phyloP scores from a whole-genome alignment of 2,888 invertebrate genomes.

The Parnassius glacialis region DNA sequence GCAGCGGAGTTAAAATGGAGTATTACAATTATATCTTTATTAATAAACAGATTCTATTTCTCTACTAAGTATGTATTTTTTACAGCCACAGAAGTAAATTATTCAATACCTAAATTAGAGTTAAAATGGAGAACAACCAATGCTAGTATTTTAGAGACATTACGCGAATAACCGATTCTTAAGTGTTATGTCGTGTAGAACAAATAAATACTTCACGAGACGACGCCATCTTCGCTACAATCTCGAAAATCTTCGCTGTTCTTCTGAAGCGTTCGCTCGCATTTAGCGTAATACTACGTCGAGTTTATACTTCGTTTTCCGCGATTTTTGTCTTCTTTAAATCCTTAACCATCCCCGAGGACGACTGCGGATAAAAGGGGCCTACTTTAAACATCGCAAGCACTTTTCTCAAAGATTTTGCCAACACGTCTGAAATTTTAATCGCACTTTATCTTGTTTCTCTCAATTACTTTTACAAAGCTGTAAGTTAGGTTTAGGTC shows the following conservation, averaged over 20 bases:
- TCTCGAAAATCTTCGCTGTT: conserved; percentile 51
- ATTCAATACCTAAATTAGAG: background rate
- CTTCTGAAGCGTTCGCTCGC: conserved; percentile 36
- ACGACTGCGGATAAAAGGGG: conserved; percentile 54
- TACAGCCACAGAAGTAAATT: too few relatives aligned
- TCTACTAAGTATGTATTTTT: too few relatives aligned
- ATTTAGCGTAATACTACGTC: conserved; percentile 38
- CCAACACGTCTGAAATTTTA: conserved; percentile 58
- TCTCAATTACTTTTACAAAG: conserved; percentile 36
- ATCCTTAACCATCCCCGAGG: conserved; percentile 62
- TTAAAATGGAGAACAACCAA: background rate
- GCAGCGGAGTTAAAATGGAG: too few relatives aligned
- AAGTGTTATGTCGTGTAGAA: conserved; percentile 23
- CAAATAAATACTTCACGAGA: conserved; percentile 49
- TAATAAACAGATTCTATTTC: too few relatives aligned
- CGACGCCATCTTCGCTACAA: conserved; percentile 41
- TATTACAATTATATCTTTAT: too few relatives aligned
- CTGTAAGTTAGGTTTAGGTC: conserved; percentile 29
- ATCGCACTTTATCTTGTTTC: conserved; percentile 50
- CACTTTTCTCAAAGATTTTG: conserved; percentile 50
- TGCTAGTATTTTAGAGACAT: background rate
- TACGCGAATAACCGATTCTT: conserved; percentile 10
- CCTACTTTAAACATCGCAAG: conserved; percentile 60
- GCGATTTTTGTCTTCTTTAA: conserved; percentile 55
- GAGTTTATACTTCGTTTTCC: conserved; percentile 42